Conservation (phyloP, 2,888 invertebrate species). For the Hydriomena furcata region DNA sequence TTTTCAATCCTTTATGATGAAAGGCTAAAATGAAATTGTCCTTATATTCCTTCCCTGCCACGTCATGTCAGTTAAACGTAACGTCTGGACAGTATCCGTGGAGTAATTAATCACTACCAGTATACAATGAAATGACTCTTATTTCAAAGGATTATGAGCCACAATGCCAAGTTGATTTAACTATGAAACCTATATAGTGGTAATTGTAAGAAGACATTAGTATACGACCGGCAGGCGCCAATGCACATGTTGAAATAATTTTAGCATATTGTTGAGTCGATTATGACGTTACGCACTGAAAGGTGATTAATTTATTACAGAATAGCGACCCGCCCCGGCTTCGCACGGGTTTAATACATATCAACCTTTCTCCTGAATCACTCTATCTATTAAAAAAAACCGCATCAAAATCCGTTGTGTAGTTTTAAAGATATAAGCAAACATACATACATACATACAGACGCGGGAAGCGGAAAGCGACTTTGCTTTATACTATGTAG, state of each 20-base stretch:
- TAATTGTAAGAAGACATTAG: constrained; percentile 28
- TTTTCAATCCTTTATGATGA: not conserved
- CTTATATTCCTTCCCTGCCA: constrained; percentile 41
- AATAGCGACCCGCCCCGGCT: not conserved
- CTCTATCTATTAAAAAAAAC: no score
- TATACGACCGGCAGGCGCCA: constrained; percentile 38
- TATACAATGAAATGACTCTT: constrained; percentile 35
- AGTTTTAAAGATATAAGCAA: no score
- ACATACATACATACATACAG: no score
- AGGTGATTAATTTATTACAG: constrained; percentile 2
- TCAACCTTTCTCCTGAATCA: no score
- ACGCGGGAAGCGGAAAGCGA: no score
- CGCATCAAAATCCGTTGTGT: no score
- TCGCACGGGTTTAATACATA: no score
- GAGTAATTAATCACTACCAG: constrained; percentile 50
- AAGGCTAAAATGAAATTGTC: constrained; percentile 11
- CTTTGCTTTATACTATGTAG: no score
- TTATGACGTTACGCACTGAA: not conserved
- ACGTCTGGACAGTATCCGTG: constrained; percentile 70
- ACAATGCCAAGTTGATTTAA: constrained; percentile 14
- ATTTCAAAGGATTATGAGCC: constrained; percentile 31
- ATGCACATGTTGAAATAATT: constrained; percentile 25
- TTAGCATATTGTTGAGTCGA: constrained; percentile 17
- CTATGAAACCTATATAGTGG: constrained; percentile 29
- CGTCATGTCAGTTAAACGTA: constrained; percentile 62